phyloP scores from a whole-genome alignment of 2,113 vertebrate genomes.

The Phylloscopus trochiloides region DNA sequence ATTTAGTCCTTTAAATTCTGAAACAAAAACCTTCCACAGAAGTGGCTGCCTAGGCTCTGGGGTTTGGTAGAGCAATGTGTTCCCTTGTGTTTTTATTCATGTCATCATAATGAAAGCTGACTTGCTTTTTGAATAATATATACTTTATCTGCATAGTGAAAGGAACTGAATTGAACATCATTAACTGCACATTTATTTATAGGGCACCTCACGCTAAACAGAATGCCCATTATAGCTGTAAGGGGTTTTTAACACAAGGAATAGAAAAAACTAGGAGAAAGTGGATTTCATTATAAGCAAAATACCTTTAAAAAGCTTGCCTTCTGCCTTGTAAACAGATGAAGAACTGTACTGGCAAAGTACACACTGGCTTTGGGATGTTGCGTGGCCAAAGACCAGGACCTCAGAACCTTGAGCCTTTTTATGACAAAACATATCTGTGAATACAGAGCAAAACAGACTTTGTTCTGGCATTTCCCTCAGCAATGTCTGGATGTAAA shows the following conservation, averaged over 20 bases:
- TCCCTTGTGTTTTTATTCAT: conserved; percentile 4
- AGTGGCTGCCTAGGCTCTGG: background rate
- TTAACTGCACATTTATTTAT: conserved; percentile 16
- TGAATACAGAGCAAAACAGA: background rate
- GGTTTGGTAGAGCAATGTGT: background rate
- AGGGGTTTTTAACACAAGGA: background rate
- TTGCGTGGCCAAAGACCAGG: background rate
- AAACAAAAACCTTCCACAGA: background rate
- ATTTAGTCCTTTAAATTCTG: conserved; percentile 23
- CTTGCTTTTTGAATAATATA: conserved; percentile 53
- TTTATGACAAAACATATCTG: background rate
- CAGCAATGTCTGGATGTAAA: background rate
- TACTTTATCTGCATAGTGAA: background rate
- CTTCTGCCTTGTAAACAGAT: background rate
- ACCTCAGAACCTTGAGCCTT: background rate
- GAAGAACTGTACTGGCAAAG: background rate
- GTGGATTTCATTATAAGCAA: background rate
- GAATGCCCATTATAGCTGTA: background rate
- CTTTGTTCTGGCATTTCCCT: background rate
- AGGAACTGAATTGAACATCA: background rate
- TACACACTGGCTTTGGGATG: background rate
- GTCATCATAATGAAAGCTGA: conserved; percentile 39
- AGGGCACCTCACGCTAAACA: background rate
- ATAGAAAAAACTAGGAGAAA: background rate
- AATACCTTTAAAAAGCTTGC: background rate